Evolutionary conservation across 2,888 invertebrate genomes (phyloP).

Genomic region (Caenorhabditis virilis): DNA sequence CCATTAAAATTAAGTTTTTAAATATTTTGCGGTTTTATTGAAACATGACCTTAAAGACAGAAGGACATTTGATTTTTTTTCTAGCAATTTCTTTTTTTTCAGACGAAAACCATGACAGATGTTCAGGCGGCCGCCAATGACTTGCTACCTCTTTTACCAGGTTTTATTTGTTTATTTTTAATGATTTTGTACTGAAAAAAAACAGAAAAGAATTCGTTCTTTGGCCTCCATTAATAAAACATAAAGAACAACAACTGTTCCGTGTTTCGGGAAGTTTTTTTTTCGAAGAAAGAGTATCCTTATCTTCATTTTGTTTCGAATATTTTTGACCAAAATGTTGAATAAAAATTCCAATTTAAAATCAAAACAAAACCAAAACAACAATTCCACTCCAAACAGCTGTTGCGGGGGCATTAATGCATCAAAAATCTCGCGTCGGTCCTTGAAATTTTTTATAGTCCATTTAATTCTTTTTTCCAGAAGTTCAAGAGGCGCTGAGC

Average conservation of each 20-base stretch:
- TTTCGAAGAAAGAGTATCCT: too few species aligned
- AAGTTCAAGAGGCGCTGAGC: conserved; percentile 53
- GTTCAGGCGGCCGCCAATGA: conserved; percentile 46
- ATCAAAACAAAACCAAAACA: neutral
- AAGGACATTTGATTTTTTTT: too few species aligned
- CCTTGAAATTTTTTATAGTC: neutral
- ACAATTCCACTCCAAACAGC: neutral
- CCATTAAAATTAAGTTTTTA: too few species aligned
- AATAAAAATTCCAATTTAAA: neutral
- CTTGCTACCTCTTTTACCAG: conserved; percentile 44
- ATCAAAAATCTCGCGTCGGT: conserved; percentile 1
- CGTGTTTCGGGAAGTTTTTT: too few species aligned
- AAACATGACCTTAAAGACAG: too few species aligned
- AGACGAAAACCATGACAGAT: too few species aligned
- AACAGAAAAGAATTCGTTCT: neutral
- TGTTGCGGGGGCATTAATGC: neutral
- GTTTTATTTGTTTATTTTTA: conserved; percentile 9
- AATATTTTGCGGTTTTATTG: too few species aligned
- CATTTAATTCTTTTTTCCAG: conserved; percentile 20
- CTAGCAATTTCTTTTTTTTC: too few species aligned
- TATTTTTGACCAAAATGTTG: neutral
- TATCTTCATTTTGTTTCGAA: too few species aligned
- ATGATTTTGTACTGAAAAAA: neutral
- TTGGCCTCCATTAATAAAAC: too few species aligned
- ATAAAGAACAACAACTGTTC: too few species aligned